Conservation (phyloP, 2,888 invertebrate species). For the Drosophila fungiperda region DNA sequence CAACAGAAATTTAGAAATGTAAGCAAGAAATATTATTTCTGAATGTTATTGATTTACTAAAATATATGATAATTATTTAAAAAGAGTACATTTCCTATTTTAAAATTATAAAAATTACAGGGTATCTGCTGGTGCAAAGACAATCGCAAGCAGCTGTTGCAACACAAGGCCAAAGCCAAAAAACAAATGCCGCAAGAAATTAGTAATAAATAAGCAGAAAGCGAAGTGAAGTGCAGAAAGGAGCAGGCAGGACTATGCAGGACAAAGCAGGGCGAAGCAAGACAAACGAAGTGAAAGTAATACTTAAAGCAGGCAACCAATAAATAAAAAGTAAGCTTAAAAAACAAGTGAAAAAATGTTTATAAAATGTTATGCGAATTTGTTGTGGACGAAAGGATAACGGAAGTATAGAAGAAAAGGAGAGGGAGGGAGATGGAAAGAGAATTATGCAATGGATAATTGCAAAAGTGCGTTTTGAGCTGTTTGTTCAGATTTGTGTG, state of each 20-base stretch:
- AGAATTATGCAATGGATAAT: constrained; percentile 14
- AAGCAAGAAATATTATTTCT: neutral
- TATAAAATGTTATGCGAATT: constrained; percentile 14
- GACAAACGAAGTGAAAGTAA: constrained; percentile 4
- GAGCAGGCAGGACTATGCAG: constrained; percentile 2
- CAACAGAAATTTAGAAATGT: neutral
- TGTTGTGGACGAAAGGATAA: neutral
- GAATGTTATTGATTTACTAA: neutral
- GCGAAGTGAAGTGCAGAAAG: constrained; percentile 13
- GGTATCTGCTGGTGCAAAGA: constrained; percentile 13
- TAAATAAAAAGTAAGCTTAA: constrained; percentile 1
- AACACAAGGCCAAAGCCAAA: constrained; percentile 36
- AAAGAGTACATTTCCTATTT: too few relatives aligned
- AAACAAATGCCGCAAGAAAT: constrained; percentile 58
- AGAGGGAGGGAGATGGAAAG: neutral
- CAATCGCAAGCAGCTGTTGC: constrained; percentile 48
- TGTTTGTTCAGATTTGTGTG: constrained; percentile 35
- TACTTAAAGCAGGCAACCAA: constrained; percentile 7
- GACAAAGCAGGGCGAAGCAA: neutral
- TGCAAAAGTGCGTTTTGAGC: constrained; percentile 15
- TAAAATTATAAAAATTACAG: neutral
- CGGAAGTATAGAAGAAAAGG: neutral
- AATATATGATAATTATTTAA: accelerated
- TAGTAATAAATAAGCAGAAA: constrained; percentile 63
- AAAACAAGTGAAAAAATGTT: constrained; percentile 8